Base-by-base conservation (phyloP, 2,888 invertebrate genomes). In the Diogma glabrata region DNA sequence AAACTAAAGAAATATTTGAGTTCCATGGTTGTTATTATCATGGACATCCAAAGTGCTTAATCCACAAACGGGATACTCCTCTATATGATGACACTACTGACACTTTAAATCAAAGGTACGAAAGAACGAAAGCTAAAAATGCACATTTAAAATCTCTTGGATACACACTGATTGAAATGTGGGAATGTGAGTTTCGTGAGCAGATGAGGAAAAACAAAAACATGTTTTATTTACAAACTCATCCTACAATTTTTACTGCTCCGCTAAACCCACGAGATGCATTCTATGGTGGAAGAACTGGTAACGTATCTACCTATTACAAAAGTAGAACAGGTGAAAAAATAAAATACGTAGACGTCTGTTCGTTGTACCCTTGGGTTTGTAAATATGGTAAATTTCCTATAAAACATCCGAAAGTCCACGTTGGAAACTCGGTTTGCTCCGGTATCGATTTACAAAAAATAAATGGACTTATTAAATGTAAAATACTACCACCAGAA, bases 331-430 rank as follows among this genome's bases (percentile, higher is more conserved):
- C 38, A 17, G 10, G 12, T 14, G 33, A 52, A 47, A 47, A 50
- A 50, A 46, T 63, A n/a, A 40, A 40, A 4, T 61, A 62, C 50
- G 45, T 57, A 2, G 60, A 62, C 51, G 55, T 61, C 3, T 59
- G 60, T 54, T 58, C 58, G 0, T 40, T 62, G 3, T 63, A 65
- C 49, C 63, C 63, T 0, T 52, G 10, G 22, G 38, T 38, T 3
- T 38, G 38, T 19, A 38, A 38, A 10, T 7, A 7, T 38, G 38
- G 16, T 14, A 38, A 38, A 14, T 38, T 38, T 38, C 14, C 38
- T 7, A 10, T 38, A 14, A 10, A 19, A 16, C 16, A 38, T 38
- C 38, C 38, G 16, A 9, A 38, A 38, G 16, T 14, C 16, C 9
- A 38, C 16, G 10, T 38, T 38, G 38, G 38, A 38, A 38, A 38